Percentiles rank a stretch among this genome's conserved stretches.
Evolutionary conservation across 2,113 vertebrate species (phyloP).

Genomic region (Mesembrinibis cayennensis): DNA sequence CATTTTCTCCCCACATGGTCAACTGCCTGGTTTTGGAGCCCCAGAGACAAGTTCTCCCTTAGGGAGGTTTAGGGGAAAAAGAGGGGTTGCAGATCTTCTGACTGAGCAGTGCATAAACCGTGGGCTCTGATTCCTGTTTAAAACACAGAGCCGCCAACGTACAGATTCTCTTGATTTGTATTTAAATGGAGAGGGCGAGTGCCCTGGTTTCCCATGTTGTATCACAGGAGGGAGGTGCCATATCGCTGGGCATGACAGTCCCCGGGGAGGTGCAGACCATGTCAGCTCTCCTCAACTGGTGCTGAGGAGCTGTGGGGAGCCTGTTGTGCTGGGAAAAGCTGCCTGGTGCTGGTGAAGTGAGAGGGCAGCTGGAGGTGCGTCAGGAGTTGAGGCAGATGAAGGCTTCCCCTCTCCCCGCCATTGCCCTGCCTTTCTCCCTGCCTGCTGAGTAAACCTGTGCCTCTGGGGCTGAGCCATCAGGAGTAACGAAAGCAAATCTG

Average conservation of each 20-base stretch:
- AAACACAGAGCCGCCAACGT: neutral
- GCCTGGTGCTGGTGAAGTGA: neutral
- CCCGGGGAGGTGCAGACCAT: neutral
- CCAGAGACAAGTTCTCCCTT: neutral
- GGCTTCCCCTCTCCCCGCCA: neutral
- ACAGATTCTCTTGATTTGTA: neutral
- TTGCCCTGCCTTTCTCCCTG: neutral
- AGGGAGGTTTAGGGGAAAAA: neutral
- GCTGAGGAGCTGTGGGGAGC: fast-evolving
- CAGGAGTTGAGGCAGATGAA: neutral
- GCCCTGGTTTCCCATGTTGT: neutral
- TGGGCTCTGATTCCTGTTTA: neutral
- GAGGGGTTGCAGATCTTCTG: neutral
- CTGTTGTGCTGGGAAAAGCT: neutral
- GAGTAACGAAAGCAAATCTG: neutral
- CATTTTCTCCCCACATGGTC: neutral
- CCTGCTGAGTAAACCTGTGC: neutral
- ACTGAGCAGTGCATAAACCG: neutral
- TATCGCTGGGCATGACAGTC: neutral
- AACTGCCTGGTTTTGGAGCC: neutral
- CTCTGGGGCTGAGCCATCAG: neutral
- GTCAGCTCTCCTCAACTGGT: neutral
- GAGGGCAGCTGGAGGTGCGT: neutral
- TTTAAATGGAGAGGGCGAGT: neutral
- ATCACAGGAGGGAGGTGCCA: neutral